Conservation (phyloP, 2,888 invertebrate genomes). For the Coelinius sp. region DNA sequence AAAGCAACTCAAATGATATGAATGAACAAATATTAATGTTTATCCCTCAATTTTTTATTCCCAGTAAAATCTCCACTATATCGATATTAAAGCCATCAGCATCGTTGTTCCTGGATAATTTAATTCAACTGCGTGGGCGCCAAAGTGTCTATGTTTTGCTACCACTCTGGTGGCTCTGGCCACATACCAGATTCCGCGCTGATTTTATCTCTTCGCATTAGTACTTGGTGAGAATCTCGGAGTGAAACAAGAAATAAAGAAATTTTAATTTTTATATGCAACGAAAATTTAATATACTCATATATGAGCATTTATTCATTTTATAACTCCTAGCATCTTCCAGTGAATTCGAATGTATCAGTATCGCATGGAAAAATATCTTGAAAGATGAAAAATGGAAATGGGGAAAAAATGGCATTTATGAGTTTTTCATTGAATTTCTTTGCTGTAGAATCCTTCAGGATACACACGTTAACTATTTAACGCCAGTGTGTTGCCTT, state of each 20-base stretch:
- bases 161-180: conserved; percentile 3
- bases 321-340: not conserved
- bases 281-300: not conserved
- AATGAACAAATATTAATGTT: not conserved
- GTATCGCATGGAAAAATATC: too few species aligned
- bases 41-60: not conserved
- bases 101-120: conserved; percentile 33
- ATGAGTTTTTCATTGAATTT: not conserved
- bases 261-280: not conserved
- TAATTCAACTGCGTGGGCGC: conserved; percentile 44
- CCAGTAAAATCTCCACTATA: not conserved
- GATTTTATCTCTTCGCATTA: conserved; percentile 15
- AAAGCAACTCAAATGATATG: too few species aligned
- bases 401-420: too few species aligned
- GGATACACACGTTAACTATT: not conserved
- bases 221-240: conserved; percentile 15
- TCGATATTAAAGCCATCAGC: conserved; percentile 35
- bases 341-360: too few species aligned
- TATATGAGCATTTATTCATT: not conserved
- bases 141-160: conserved; percentile 43
- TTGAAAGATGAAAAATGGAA: too few species aligned
- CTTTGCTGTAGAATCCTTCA: not conserved
- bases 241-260: conserved; percentile 6
- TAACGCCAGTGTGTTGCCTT: conserved; percentile 11
- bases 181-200: conserved; percentile 28